Conservation (phyloP, 2,888 invertebrate species). For the Spilarctia lutea region DNA sequence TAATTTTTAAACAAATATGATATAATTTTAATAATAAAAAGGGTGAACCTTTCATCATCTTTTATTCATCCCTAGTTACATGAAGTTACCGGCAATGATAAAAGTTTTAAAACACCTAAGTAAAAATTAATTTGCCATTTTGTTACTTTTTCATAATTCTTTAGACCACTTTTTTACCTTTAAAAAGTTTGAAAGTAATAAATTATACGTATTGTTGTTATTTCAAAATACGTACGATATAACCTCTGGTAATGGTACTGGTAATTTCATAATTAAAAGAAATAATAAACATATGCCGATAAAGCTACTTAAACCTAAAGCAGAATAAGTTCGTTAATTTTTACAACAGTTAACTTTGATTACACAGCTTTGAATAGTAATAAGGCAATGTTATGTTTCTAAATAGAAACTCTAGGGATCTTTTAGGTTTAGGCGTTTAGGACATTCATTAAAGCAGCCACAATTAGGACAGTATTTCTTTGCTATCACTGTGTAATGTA, state of each 20-base stretch:
- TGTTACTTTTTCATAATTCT: slow-evolving; percentile 17
- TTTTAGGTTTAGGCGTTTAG: neutral
- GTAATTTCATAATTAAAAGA: neutral
- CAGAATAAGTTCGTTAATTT: neutral
- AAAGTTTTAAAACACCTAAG: slow-evolving; percentile 15
- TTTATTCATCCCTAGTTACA: neutral
- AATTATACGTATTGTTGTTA: slow-evolving; percentile 19
- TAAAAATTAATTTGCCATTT: slow-evolving; percentile 7
- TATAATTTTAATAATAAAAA: neutral
- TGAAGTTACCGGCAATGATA: neutral
- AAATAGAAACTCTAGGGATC: neutral
- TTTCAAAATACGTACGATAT: slow-evolving; percentile 7
- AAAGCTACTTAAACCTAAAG: neutral
- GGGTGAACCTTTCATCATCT: neutral
- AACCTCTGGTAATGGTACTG: no score
- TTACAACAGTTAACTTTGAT: neutral
- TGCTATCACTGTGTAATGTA: neutral
- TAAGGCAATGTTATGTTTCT: neutral
- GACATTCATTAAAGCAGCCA: neutral
- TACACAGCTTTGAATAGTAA: neutral
- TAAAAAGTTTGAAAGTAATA: slow-evolving; percentile 21
- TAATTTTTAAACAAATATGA: neutral
- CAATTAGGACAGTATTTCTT: neutral
- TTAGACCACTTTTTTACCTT: slow-evolving; percentile 8
- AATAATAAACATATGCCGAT: neutral